Percentiles rank a stretch among this genome's conserved stretches.
These are phyloP conservation scores for Reticulitermes lucifugus DNA, from an alignment of 2,888 invertebrate genomes.

Conservation along the genomic window DNA sequence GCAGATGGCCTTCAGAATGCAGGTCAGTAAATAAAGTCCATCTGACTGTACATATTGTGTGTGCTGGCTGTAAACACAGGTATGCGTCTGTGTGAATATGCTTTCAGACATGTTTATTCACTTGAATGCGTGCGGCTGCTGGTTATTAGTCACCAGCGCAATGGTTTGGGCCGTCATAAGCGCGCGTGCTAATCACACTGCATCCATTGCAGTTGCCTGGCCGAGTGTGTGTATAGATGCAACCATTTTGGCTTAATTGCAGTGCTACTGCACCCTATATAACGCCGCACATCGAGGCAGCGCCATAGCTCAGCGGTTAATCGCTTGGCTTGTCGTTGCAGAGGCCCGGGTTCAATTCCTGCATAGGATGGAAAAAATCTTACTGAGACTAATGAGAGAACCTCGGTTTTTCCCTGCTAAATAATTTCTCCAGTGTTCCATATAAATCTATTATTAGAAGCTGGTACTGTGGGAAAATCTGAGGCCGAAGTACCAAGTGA, in stretches of 20 bases:
- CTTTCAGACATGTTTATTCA: not conserved
- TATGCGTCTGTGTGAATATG: not conserved
- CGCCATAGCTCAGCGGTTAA: no score
- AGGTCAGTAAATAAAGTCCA: not conserved
- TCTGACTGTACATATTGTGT: not conserved
- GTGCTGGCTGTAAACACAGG: not conserved
- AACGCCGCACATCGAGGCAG: not conserved
- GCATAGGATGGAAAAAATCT: no score
- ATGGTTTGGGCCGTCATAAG: not conserved
- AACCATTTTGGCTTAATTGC: conserved; percentile 5
- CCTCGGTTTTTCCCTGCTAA: no score
- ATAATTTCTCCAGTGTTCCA: no score
- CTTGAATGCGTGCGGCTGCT: not conserved
- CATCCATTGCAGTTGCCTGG: not conserved
- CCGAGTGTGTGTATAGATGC: not conserved
- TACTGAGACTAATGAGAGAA: no score
- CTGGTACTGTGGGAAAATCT: no score
- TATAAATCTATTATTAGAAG: no score
- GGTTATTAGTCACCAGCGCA: not conserved
- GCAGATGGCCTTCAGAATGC: not conserved
- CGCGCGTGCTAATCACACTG: not conserved
- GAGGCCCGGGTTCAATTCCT: no score
- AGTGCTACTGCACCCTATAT: not conserved
- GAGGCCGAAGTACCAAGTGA: no score
- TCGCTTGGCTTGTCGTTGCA: no score